Base-by-base conservation (phyloP, 2,888 invertebrate species). In the Notodonta dromedarius region DNA sequence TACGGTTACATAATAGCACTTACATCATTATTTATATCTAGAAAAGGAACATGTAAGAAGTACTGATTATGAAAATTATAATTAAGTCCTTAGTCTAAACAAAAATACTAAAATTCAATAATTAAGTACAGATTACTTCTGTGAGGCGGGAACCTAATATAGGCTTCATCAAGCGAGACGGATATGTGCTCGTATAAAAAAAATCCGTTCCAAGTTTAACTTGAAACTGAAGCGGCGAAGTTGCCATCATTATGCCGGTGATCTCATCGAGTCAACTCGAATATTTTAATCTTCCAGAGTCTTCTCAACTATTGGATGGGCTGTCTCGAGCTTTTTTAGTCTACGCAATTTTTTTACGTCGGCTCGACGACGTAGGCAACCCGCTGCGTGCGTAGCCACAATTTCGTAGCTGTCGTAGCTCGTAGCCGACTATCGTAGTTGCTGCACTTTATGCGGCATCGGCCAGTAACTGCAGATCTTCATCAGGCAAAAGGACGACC, bases 111-210 rank as follows among this genome's bases (percentile, higher is more conserved):
- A 60, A 75, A 63, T 79, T 79, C 71, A 76, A 77, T 65, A 61
- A 71, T 85, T 87, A 89, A 87, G 83, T 90, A 90, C 88, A 87
- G 79, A 84, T 82, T 79, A 84, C 83, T 86, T 87, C 80, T 86
- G 80, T 69, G 81, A 89, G 87, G 90, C 89, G 83, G 88, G 9
- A 73, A 77, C 89, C 88, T 89, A 87, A 85, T 86, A 71, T 87
- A 90, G 90, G 87, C 79, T 74, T 69, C 62, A 65, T 69, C 53
- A 56, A 44, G 42, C 62, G 76, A 82, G 77, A 70, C 61, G 59
- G 67, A 11, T 35, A 42, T 5, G 9, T 42, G 8, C 42, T 42
- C 42, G 42, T 12, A 42, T 9, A 42, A 46, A 35, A 66, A 67
- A 57, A 60, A 57, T 50, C 48, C 48, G 51, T 58, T 50, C 16